Conservation (phyloP, 1,140 invertebrate genomes). For the Temnothorax curvispinosus region DNA sequence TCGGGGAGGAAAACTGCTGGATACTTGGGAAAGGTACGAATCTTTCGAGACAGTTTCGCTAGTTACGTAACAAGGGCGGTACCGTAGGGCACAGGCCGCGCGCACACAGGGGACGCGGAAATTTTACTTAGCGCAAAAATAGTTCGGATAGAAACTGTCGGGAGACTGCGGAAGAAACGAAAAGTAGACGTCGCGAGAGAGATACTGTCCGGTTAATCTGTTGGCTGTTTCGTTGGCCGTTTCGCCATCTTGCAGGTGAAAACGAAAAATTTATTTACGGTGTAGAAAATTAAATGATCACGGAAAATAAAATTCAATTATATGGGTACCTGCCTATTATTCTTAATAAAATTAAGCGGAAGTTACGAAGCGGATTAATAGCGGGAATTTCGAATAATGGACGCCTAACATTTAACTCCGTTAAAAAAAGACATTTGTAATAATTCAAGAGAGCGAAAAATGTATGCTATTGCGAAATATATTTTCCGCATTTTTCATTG, state of each 20-base stretch:
- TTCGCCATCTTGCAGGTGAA: background rate
- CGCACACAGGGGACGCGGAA: slow-evolving; percentile 65
- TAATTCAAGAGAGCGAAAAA: background rate
- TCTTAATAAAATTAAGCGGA: background rate
- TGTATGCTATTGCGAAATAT: background rate
- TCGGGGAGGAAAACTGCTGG: slow-evolving; percentile 62
- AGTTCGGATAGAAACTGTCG: slow-evolving; percentile 47
- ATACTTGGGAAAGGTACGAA: slow-evolving; percentile 58
- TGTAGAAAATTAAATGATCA: background rate
- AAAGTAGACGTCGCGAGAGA: slow-evolving; percentile 39
- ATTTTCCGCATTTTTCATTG: slow-evolving; percentile 16
- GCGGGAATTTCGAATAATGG: background rate
- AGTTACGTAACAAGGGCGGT: slow-evolving; percentile 64
- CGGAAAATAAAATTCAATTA: background rate
- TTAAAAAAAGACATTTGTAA: background rate
- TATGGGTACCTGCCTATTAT: background rate
- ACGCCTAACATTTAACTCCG: background rate
- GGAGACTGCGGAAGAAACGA: slow-evolving; percentile 28
- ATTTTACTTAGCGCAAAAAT: slow-evolving; percentile 61
- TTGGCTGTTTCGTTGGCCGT: background rate
- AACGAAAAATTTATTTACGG: background rate
- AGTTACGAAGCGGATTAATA: background rate
- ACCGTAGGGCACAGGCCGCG: slow-evolving; percentile 68
- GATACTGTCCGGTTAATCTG: slow-evolving; percentile 32
- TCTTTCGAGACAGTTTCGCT: slow-evolving; percentile 60